Base-by-base conservation (phyloP, 53 echinoderm and acorn worm genomes). In the Echinarachnius parma region DNA sequence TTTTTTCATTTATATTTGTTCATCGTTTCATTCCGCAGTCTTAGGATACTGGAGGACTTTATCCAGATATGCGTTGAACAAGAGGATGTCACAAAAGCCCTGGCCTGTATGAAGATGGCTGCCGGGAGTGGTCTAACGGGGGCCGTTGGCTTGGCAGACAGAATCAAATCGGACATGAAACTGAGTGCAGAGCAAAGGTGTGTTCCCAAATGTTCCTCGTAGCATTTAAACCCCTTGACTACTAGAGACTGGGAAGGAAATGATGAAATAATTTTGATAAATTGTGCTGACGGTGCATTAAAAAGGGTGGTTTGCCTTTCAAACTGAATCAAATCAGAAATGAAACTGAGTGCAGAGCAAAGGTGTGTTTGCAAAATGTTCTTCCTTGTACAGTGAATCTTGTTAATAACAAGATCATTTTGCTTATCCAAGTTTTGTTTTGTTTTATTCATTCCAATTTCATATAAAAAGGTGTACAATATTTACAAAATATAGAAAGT, bases 61-160 rank as follows among this genome's bases (percentile, higher is more conserved):
- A 26, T 66, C 16, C 46, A 66, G 4, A 27, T 66, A 5, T 66
- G 66, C 47, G 66, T 47, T 7, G 66, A 48, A 0, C 46, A 47
- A 31, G 20, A 66, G 14, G 66, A 66, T 18, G 5, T n/a, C 18
- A 66, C 66, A 18, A 66, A 47, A 35, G 48, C 66, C 14, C 16
- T 66, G 47, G 48, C 16, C 28, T 46, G 66, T 15, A n/a, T 66
- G 19, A 27, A 28, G 66, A 5, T 31, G 66, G 66, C 46, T 0
- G 66, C 47, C 26, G 66, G 46, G 30, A 66, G 66, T 29, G 66
- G 66, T 28, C 47, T 66, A 47, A 45, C 66, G 4, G 66, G 66
- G 21, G 46, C 66, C 2, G 46, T 46, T 5, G 66, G 66, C 15
- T 29, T 66, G 47, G 66, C 66, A 1, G 66, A 66, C 29, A 46